phyloP scores from a whole-genome alignment of 2,113 vertebrate genomes.

The Panthera leo region DNA sequence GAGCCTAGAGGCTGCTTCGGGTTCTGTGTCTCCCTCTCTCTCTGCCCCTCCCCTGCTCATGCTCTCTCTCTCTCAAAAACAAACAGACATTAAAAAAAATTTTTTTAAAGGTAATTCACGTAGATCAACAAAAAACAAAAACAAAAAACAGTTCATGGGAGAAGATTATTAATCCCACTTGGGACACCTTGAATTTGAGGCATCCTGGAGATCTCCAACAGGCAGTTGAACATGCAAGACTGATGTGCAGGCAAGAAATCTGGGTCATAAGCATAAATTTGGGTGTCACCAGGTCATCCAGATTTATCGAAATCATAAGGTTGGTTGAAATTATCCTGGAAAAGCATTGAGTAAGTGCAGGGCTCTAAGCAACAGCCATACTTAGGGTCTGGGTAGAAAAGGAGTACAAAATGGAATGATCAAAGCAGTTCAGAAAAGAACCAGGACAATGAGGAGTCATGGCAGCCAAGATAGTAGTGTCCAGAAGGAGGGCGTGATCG shows the following conservation, averaged over 20 bases:
- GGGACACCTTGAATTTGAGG: neutral
- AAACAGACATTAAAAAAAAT: too few relatives aligned
- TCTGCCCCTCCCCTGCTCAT: too few relatives aligned
- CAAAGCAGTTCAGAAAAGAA: neutral
- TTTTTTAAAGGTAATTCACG: neutral
- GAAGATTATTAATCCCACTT: neutral
- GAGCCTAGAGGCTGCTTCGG: too few relatives aligned
- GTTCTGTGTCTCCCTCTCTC: too few relatives aligned
- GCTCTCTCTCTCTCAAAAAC: too few relatives aligned
- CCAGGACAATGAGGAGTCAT: neutral
- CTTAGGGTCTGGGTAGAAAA: neutral
- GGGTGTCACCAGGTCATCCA: neutral
- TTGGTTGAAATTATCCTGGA: neutral
- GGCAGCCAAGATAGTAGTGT: neutral
- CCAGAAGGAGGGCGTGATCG: neutral
- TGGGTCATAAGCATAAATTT: neutral
- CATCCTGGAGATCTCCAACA: neutral
- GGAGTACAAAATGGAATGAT: neutral
- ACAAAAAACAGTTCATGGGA: neutral
- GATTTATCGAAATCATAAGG: neutral
- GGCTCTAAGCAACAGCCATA: neutral
- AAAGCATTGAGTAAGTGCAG: neutral
- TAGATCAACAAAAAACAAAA: neutral
- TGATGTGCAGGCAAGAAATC: neutral
- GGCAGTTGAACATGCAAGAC: neutral